These are phyloP conservation scores for Graphium colonna DNA, from an alignment of 2,888 invertebrate genomes.

Conservation along the genomic window DNA sequence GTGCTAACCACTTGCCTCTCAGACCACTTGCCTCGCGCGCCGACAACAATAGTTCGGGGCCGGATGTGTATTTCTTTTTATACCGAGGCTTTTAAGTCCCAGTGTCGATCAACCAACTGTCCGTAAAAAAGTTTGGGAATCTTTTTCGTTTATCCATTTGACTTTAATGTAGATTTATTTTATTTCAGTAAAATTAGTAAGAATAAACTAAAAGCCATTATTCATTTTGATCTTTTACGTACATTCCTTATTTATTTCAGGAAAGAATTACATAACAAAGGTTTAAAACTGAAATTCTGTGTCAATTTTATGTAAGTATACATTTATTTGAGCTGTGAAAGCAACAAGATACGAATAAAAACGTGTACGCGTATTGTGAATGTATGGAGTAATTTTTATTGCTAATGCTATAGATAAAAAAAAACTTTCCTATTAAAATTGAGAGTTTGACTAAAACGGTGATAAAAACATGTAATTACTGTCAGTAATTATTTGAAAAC, in stretches of 20 bases:
- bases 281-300: too few relatives aligned
- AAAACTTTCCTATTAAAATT: too few relatives aligned
- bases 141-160: not conserved
- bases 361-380: not conserved
- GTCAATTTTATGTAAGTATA: not conserved
- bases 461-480: too few relatives aligned
- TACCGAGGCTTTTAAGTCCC: conserved; percentile 54
- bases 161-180: not conserved
- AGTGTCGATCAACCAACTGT: conserved; percentile 41
- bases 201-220: too few relatives aligned
- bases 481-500: too few relatives aligned
- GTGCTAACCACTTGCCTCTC: conserved; percentile 23
- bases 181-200: too few relatives aligned
- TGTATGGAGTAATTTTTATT: not conserved
- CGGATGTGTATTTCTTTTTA: conserved; percentile 59
- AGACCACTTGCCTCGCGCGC: conserved; percentile 27
- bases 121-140: conserved; percentile 33
- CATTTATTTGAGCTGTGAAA: not conserved
- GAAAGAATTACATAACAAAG: too few relatives aligned
- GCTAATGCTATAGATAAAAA: too few relatives aligned
- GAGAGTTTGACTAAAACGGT: too few relatives aligned
- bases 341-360: not conserved
- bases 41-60: conserved; percentile 46
- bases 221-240: too few relatives aligned
- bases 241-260: too few relatives aligned